phyloP scores from a whole-genome alignment of 2,888 invertebrate genomes.

The Quadroppia sp. region DNA sequence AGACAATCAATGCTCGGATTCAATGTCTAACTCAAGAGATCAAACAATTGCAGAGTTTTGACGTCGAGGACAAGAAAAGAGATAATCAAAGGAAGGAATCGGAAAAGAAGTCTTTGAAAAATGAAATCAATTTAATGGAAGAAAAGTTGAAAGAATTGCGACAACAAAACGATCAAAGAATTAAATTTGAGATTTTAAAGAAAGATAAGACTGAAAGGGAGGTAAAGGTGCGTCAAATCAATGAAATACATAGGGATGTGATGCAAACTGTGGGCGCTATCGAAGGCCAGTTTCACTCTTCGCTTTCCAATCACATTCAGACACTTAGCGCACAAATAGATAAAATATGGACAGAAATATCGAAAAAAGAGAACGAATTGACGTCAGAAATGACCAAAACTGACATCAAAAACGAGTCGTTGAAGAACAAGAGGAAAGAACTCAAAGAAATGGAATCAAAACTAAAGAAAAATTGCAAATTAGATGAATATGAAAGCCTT shows the following conservation, averaged over 20 bases:
- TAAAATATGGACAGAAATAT: background rate
- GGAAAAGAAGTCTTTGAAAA: conserved; percentile 40
- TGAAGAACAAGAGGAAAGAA: conserved; percentile 18
- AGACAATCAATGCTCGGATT: background rate
- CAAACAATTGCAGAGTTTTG: conserved; percentile 19
- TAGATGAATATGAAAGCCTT: conserved; percentile 15
- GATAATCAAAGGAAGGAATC: conserved; percentile 40
- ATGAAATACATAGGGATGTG: background rate
- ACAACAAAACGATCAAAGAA: conserved; percentile 42
- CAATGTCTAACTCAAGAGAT: background rate
- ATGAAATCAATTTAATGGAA: conserved; percentile 45
- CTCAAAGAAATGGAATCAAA: conserved; percentile 18
- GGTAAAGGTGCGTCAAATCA: conserved; percentile 44
- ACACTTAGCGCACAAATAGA: background rate
- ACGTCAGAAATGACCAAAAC: conserved; percentile 46
- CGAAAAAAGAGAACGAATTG: conserved; percentile 32
- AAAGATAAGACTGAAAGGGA: conserved; percentile 55
- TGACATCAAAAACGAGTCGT: conserved; percentile 45
- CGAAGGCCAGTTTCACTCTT: conserved; percentile 14
- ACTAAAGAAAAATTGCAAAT: conserved; percentile 23
- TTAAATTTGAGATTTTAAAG: conserved; percentile 49
- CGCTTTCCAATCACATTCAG: conserved; percentile 1
- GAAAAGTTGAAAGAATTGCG: conserved; percentile 40
- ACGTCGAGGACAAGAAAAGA: conserved; percentile 41
- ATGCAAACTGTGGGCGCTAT: conserved; percentile 19